Evolutionary conservation across 2,113 vertebrate genomes (phyloP).

Genomic region (Megalops atlanticus): DNA sequence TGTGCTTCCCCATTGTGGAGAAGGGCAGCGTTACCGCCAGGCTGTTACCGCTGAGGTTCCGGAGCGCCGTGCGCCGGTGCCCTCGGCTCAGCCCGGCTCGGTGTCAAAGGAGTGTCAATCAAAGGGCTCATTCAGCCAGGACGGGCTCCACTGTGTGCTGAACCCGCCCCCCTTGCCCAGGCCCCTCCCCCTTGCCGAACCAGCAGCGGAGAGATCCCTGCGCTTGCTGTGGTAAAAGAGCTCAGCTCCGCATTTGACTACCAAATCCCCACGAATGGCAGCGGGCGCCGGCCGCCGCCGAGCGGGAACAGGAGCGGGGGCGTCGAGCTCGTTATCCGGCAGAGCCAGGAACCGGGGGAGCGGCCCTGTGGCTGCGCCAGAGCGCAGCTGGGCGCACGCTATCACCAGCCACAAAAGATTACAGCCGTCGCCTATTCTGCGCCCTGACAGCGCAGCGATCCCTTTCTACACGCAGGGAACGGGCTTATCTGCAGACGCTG

Average conservation of each 20-base stretch:
- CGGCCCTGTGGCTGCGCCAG: background rate
- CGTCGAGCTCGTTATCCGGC: background rate
- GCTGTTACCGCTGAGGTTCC: background rate
- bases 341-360: too few relatives aligned
- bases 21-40: too few relatives aligned
- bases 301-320: background rate
- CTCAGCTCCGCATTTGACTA: background rate
- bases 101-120: background rate
- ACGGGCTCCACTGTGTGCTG: background rate
- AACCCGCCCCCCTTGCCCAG: background rate
- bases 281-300: too few relatives aligned
- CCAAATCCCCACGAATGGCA: background rate
- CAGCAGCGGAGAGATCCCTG: background rate
- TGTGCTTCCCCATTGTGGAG: too few relatives aligned
- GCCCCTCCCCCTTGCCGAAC: background rate
- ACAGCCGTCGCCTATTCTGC: too few relatives aligned
- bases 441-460: background rate
- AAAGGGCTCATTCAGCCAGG: background rate
- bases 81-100: background rate
- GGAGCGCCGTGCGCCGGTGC: background rate
- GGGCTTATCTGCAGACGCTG: too few relatives aligned
- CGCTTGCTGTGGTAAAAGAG: background rate
- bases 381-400: background rate
- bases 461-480: constrained; percentile 5
- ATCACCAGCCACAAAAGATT: too few relatives aligned